Percentiles rank a stretch among this genome's conserved stretches.
Conservation (phyloP, 1,140 invertebrate genomes). For the Odontomachus brunneus region DNA sequence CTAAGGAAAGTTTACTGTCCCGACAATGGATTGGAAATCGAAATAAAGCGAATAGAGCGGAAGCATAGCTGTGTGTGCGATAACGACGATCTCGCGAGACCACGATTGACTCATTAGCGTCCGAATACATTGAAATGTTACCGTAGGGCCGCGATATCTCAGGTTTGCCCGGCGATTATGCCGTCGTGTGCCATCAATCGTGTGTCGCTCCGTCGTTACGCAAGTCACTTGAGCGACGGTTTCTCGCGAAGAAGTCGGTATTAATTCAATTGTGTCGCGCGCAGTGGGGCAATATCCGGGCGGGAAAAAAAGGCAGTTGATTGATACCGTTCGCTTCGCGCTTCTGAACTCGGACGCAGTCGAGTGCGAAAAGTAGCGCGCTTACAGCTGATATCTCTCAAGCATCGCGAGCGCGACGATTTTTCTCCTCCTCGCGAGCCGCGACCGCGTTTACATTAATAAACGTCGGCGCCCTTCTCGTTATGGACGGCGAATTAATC, state of each 20-base stretch:
- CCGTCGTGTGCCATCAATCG: neutral
- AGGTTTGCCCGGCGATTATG: neutral
- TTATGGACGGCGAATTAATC: neutral
- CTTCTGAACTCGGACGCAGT: slow-evolving; percentile 9
- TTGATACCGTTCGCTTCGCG: neutral
- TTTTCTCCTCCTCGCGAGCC: neutral
- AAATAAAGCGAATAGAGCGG: no score
- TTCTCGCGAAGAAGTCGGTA: neutral
- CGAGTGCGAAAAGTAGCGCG: slow-evolving; percentile 22
- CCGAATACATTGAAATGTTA: slow-evolving; percentile 10
- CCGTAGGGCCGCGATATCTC: neutral
- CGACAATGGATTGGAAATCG: no score
- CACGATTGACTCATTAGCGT: neutral
- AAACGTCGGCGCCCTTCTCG: neutral
- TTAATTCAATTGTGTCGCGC: slow-evolving; percentile 25
- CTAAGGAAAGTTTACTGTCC: no score
- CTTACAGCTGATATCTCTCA: neutral
- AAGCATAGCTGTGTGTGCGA: neutral
- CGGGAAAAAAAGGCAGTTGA: neutral
- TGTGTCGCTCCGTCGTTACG: neutral
- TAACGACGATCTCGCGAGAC: neutral
- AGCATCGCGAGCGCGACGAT: neutral
- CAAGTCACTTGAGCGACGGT: neutral
- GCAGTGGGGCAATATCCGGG: slow-evolving; percentile 16
- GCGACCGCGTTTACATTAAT: slow-evolving; percentile 8